These are phyloP conservation scores for Sebastolobus altivelis DNA, from an alignment of 2,797 vertebrate species.

Conservation along the genomic window DNA sequence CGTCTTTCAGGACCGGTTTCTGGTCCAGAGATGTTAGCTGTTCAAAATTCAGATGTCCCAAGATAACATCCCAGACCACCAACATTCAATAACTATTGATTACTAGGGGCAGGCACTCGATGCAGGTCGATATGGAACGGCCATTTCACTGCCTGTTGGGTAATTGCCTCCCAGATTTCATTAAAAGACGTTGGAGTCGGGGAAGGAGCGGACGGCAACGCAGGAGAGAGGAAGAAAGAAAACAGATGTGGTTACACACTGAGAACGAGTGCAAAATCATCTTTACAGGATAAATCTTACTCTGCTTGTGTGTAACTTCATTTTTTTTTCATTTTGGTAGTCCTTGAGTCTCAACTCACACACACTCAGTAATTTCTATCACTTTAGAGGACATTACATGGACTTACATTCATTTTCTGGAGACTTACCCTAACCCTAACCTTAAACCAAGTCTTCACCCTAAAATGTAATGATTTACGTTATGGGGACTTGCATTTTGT, in stretches of 20 bases:
- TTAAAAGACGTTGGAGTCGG: slow-evolving; percentile 56
- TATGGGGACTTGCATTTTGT: too few species aligned
- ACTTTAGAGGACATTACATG: too few species aligned
- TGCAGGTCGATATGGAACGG: slow-evolving; percentile 65
- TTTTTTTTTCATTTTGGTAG: background rate
- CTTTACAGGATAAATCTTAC: slow-evolving; percentile 18
- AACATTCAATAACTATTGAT: slow-evolving; percentile 76
- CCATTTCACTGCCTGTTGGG: slow-evolving; percentile 58
- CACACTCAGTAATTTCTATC: background rate
- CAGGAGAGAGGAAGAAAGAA: slow-evolving; percentile 18
- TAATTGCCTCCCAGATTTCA: slow-evolving; percentile 77
- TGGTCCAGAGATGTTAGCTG: slow-evolving; percentile 6
- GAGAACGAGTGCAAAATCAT: slow-evolving; percentile 17
- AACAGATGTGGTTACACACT: slow-evolving; percentile 31
- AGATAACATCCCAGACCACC: slow-evolving; percentile 48
- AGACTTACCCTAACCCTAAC: too few species aligned
- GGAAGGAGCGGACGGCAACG: background rate
- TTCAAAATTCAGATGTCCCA: slow-evolving; percentile 49
- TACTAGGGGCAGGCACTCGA: slow-evolving; percentile 45
- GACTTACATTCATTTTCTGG: too few species aligned
- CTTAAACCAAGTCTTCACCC: too few species aligned
- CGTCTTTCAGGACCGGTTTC: slow-evolving; percentile 1
- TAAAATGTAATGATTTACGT: too few species aligned
- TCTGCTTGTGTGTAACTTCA: slow-evolving; percentile 1
- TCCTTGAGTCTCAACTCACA: background rate